phyloP scores from a whole-genome alignment of 2,888 invertebrate genomes.

The Drosophila recens region DNA sequence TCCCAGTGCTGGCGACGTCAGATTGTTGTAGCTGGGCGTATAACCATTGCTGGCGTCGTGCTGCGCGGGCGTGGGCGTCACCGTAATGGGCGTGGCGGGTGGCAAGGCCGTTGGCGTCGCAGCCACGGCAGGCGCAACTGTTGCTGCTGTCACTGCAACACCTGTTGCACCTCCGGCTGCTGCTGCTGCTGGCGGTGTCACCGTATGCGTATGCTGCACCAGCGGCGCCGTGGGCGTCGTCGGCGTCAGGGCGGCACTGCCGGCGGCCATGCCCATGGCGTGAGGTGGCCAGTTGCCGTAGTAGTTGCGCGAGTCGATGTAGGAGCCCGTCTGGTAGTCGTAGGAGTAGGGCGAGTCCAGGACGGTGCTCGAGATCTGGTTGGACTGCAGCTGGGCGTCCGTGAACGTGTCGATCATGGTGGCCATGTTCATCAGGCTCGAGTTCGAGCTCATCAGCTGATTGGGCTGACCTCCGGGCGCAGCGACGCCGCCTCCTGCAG shows the following conservation, averaged over 20 bases:
- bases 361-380: slow-evolving; percentile 94
- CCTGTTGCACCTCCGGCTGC: slow-evolving; percentile 13
- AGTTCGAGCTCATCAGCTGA: slow-evolving; percentile 84
- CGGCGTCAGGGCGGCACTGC: slow-evolving; percentile 55
- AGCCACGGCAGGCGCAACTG: slow-evolving; percentile 41
- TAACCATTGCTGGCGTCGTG: slow-evolving; percentile 73
- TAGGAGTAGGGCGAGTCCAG: slow-evolving; percentile 89
- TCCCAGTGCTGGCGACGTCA: slow-evolving; percentile 62
- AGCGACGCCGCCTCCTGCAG: slow-evolving; percentile 34
- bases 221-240: slow-evolving; percentile 59
- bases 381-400: slow-evolving; percentile 92
- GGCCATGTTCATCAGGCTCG: slow-evolving; percentile 90
- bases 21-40: slow-evolving; percentile 77
- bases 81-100: slow-evolving; percentile 26
- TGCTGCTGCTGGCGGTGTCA: slow-evolving; percentile 79
- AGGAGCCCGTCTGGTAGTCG: slow-evolving; percentile 87
- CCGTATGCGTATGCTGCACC: slow-evolving; percentile 83
- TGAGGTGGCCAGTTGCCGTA: slow-evolving; percentile 88
- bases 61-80: slow-evolving; percentile 62
- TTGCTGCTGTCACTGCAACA: slow-evolving; percentile 40
- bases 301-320: slow-evolving; percentile 88
- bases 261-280: slow-evolving; percentile 81
- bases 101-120: slow-evolving; percentile 51
- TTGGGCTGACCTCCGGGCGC: slow-evolving; percentile 82
- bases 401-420: slow-evolving; percentile 92